Evolutionary conservation across 2,888 invertebrate genomes (phyloP).

Genomic region (Lomographa bimaculata): DNA sequence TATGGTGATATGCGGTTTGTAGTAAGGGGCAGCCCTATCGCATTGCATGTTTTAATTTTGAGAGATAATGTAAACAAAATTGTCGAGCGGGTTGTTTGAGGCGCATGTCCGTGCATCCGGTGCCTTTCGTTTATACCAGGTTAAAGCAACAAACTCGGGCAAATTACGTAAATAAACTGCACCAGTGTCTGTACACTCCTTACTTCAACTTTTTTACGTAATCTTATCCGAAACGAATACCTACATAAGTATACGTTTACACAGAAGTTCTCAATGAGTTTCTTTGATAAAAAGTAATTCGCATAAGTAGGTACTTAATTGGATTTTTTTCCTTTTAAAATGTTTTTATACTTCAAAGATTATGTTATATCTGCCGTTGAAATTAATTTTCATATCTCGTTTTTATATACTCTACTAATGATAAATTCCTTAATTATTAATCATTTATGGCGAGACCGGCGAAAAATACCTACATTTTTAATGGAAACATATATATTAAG

Average conservation of each 20-base stretch:
- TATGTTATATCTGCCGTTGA: too few relatives aligned
- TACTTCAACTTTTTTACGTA: conserved; percentile 17
- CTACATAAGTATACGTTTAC: too few relatives aligned
- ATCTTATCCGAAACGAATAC: conserved; percentile 5
- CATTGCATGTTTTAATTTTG: conserved; percentile 61
- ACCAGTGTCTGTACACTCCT: conserved; percentile 13
- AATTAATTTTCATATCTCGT: too few relatives aligned
- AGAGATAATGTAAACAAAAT: conserved; percentile 61
- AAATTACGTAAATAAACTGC: conserved; percentile 31
- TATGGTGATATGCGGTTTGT: too few relatives aligned
- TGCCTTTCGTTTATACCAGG: conserved; percentile 24
- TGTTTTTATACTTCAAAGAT: too few relatives aligned
- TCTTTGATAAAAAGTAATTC: conserved; percentile 1
- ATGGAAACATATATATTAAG: too few relatives aligned
- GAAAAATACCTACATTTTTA: too few relatives aligned
- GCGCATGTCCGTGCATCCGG: conserved; percentile 28
- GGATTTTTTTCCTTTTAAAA: too few relatives aligned
- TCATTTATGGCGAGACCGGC: too few relatives aligned
- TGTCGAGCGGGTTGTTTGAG: conserved; percentile 48
- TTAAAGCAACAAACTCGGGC: conserved; percentile 35
- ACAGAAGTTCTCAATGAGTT: too few relatives aligned
- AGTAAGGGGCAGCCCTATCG: conserved; percentile 23
- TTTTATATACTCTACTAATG: too few relatives aligned
- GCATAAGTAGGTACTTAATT: background rate
- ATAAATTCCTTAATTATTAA: too few relatives aligned